Conservation (phyloP, 2,797 vertebrate genomes). For the Macropodus opercularis region DNA sequence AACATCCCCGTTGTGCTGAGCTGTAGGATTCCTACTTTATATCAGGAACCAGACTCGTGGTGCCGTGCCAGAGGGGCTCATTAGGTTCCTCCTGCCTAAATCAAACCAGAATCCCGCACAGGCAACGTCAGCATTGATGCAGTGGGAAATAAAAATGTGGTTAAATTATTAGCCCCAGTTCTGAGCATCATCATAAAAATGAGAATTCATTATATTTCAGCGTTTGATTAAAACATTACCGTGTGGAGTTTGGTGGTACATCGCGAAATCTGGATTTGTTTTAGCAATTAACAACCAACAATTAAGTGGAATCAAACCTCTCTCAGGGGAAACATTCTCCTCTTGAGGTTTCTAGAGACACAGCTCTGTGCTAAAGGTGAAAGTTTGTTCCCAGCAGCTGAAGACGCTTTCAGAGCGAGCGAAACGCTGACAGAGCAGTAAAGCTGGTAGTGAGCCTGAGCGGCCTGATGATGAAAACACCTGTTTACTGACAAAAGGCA, state of each 20-base stretch:
- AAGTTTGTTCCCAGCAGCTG: conserved; percentile 6
- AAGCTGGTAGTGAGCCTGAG: conserved; percentile 13
- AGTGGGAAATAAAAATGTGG: conserved; percentile 31
- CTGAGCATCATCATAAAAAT: conserved; percentile 17
- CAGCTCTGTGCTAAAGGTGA: conserved; percentile 1
- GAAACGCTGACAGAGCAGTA: conserved; percentile 10
- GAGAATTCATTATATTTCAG: not conserved
- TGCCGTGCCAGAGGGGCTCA: conserved; percentile 33
- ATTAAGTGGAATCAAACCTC: not conserved
- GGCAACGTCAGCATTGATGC: conserved; percentile 50
- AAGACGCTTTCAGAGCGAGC: conserved; percentile 6
- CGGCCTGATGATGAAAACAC: conserved; percentile 65
- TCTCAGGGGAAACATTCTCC: conserved; percentile 11
- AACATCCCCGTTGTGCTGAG: conserved; percentile 65
- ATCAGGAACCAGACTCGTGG: conserved; percentile 47
- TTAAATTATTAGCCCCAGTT: conserved; percentile 22
- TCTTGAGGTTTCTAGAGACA: not conserved
- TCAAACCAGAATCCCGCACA: conserved; percentile 33
- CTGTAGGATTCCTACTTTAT: conserved; percentile 55
- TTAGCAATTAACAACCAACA: not conserved
- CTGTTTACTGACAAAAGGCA: conserved; percentile 29
- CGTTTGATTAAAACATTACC: not conserved
- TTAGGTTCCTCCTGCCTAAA: conserved; percentile 25
- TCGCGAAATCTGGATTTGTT: not conserved
- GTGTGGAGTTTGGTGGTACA: not conserved